phyloP scores from a whole-genome alignment of 2,113 vertebrate species.

The Mormyrus lacerda region DNA sequence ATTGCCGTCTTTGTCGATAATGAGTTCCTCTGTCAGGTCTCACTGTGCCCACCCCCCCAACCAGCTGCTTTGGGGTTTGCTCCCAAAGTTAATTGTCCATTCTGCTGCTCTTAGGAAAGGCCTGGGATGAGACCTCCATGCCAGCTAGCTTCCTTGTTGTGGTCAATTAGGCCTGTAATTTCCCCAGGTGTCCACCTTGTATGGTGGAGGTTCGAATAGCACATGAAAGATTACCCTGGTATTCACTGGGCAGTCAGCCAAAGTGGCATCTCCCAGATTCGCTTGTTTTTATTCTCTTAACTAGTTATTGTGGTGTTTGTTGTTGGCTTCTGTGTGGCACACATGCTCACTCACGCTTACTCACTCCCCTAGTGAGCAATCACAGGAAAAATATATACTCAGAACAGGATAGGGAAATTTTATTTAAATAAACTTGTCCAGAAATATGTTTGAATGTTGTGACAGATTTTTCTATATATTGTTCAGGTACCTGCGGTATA shows the following conservation, averaged over 20 bases:
- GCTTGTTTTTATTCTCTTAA: conserved; percentile 30
- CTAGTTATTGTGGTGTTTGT: not conserved
- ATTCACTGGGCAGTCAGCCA: conserved; percentile 5
- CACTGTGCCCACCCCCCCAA: not conserved
- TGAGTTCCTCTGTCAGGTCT: not conserved
- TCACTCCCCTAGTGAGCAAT: not conserved
- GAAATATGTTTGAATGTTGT: not conserved
- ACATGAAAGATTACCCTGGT: conserved; percentile 9
- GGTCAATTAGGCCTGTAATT: conserved; percentile 54
- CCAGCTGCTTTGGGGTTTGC: conserved; percentile 5
- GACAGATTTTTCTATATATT: not conserved
- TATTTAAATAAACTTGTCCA: not conserved
- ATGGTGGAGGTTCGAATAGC: not conserved
- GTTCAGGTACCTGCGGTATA: not conserved
- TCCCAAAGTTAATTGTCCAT: conserved; percentile 28
- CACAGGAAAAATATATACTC: not conserved
- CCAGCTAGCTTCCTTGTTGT: conserved; percentile 33
- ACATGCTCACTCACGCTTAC: not conserved
- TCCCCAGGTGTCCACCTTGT: conserved; percentile 27
- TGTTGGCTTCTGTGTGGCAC: not conserved
- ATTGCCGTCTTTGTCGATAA: not conserved
- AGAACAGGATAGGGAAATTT: not conserved
- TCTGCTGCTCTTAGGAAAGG: conserved; percentile 32
- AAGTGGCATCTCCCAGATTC: conserved; percentile 39
- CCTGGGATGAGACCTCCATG: conserved; percentile 9